Base-by-base conservation (phyloP, 2,888 invertebrate genomes). In the Eupithecia subfuscata region DNA sequence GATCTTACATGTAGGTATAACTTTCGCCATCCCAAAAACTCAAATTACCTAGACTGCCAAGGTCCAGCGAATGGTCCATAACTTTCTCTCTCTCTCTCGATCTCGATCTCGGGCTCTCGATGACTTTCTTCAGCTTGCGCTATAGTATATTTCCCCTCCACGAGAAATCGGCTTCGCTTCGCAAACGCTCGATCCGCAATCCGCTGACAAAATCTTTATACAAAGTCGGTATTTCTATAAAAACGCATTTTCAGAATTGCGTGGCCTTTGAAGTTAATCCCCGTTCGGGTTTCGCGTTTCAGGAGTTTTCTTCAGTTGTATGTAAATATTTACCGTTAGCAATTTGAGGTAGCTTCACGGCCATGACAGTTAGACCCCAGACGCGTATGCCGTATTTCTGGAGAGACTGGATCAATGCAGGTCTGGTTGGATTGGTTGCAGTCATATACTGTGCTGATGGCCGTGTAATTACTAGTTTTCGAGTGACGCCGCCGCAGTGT, bases 221-320 rank as follows among this genome's bases (percentile, higher is more conserved):
- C 90, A 91, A 91, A 92, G 90, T 85, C 84, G 86, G 88, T 91
- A 90, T 92, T 92, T 91, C 89, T 91, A 90, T 92, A 92, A 93
- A 93, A 93, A 93, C 90, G 91, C 92, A 92, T 92, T 93, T 93
- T 91, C 89, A 78, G 89, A 90, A 93, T 91, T 88, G 89, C 84
- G 83, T 84, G 86, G 84, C 85, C 91, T 93, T 93, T 93, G 92
- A 94, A 89, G 91, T 92, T 93, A 93, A 93, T 93, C 92, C 92
- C 79, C 85, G 90, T 92, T 92, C 86, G 88, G 87, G 87, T 73
- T 76, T 70, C 83, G 84, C 82, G 83, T 85, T 84, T 83, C 82
- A 82, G 81, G 82, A 84, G 84, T 85, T 87, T 83, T 84, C 82
- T 82, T 81, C 82, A 85, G 83, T 86, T 86, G 83, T 84, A 87